Conservation (phyloP, 2,888 invertebrate species). For the Drosophila nr. perissopoda region DNA sequence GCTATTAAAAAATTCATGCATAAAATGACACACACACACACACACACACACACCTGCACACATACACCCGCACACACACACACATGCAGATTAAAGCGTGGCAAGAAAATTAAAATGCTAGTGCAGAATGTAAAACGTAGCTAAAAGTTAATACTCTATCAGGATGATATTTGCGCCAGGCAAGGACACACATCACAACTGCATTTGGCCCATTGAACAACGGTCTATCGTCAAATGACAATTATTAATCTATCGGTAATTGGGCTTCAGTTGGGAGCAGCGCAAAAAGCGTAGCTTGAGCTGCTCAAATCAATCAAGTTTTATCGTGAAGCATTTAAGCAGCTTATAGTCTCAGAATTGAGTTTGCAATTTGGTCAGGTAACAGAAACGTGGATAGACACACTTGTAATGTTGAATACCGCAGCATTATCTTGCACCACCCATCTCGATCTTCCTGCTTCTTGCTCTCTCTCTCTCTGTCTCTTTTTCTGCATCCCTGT, state of each 20-base stretch:
- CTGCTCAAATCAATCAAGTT: background rate
- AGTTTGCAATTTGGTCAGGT: background rate
- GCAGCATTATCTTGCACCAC: conserved; percentile 47
- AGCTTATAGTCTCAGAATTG: background rate
- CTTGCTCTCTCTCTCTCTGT: background rate
- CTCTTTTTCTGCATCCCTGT: background rate
- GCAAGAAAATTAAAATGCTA: conserved; percentile 57
- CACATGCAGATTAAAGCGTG: conserved; percentile 15
- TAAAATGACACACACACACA: conserved; percentile 72
- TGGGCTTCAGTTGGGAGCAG: background rate
- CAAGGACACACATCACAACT: background rate
- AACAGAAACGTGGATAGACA: background rate
- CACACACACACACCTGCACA: conserved; percentile 15
- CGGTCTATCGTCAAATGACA: background rate
- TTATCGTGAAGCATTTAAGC: background rate
- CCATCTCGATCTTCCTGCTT: background rate
- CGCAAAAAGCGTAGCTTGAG: background rate
- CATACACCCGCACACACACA: conserved; percentile 17
- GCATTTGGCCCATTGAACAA: background rate
- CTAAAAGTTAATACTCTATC: conserved; percentile 15
- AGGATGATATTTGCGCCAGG: background rate
- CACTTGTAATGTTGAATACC: conserved; percentile 52
- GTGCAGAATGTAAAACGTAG: conserved; percentile 15
- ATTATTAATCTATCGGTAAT: background rate
- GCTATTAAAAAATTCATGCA: conserved; percentile 79